Conservation (phyloP, 2,797 vertebrate genomes). For the Fistularia tabacaria region DNA sequence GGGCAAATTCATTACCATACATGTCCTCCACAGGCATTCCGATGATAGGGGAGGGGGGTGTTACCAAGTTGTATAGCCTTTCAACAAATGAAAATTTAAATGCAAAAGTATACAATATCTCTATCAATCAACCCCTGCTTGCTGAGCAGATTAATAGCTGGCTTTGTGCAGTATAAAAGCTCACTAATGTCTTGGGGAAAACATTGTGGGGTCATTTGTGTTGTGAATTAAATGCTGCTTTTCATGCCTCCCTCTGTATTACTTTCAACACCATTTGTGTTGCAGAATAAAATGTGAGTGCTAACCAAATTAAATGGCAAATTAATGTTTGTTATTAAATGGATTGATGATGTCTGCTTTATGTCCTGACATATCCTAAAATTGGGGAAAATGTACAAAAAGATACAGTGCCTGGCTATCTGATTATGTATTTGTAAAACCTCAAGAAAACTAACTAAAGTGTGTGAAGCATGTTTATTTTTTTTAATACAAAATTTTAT, state of each 20-base stretch:
- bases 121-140: slow-evolving; percentile 52
- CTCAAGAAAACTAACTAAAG: slow-evolving; percentile 78
- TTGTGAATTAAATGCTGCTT: slow-evolving; percentile 72
- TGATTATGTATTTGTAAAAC: slow-evolving; percentile 86
- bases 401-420: slow-evolving; percentile 94
- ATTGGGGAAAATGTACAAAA: slow-evolving; percentile 75
- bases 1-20: slow-evolving; percentile 54
- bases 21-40: slow-evolving; percentile 52
- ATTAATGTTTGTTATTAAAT: slow-evolving; percentile 91
- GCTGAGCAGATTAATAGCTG: slow-evolving; percentile 56
- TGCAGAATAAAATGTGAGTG: slow-evolving; percentile 88
- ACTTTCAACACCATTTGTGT: slow-evolving; percentile 79
- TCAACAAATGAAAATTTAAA: slow-evolving; percentile 55
- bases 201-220: slow-evolving; percentile 81
- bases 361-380: slow-evolving; percentile 86
- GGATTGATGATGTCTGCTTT: slow-evolving; percentile 88
- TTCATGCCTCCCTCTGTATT: slow-evolving; percentile 63
- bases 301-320: slow-evolving; percentile 90
- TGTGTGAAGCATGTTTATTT: slow-evolving; percentile 94
- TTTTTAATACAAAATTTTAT: slow-evolving; percentile 92
- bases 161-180: slow-evolving; percentile 51
- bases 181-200: slow-evolving; percentile 59
- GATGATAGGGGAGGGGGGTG: slow-evolving; percentile 36
- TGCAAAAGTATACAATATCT: slow-evolving; percentile 54
- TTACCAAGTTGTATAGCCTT: slow-evolving; percentile 50